phyloP scores from a whole-genome alignment of 2,797 vertebrate species.

The Anniella stebbinsi region DNA sequence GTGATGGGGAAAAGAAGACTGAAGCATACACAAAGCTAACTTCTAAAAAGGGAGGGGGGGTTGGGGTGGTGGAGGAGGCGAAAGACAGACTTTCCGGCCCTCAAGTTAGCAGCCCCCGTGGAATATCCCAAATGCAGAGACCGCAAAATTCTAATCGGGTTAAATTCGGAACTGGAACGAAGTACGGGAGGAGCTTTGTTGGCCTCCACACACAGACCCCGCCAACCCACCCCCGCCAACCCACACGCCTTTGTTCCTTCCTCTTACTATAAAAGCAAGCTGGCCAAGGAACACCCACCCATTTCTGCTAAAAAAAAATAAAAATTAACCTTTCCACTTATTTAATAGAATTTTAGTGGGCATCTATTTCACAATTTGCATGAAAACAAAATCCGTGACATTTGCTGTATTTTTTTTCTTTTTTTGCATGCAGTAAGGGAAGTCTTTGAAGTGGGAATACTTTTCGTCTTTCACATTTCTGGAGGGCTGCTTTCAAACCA shows the following conservation, averaged over 20 bases:
- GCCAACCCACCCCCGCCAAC: too few relatives aligned
- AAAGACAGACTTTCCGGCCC: too few relatives aligned
- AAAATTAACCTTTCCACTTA: not conserved
- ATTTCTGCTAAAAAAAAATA: not conserved
- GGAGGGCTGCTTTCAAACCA: conserved; percentile 12
- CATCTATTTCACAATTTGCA: conserved; percentile 14
- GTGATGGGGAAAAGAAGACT: conserved; percentile 1
- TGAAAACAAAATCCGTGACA: conserved; percentile 6
- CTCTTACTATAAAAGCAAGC: not conserved
- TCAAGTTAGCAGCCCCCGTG: too few relatives aligned
- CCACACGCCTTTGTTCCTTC: not conserved
- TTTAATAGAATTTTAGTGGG: conserved; percentile 3
- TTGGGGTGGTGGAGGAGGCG: not conserved
- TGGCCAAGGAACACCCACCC: not conserved
- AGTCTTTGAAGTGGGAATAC: conserved; percentile 47
- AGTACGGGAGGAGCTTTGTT: not conserved
- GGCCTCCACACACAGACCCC: not conserved
- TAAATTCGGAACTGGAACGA: not conserved
- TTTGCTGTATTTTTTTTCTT: not conserved
- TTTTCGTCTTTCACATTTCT: conserved; percentile 33
- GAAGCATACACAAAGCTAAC: not conserved
- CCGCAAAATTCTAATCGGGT: not conserved
- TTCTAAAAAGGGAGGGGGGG: not conserved
- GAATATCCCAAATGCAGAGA: not conserved
- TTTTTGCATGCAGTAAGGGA: not conserved